Evolutionary conservation across 2,797 vertebrate species (phyloP), one percentile per base, ranked within the genome.

Genomic region (Chiloscyllium punctatum): DNA sequence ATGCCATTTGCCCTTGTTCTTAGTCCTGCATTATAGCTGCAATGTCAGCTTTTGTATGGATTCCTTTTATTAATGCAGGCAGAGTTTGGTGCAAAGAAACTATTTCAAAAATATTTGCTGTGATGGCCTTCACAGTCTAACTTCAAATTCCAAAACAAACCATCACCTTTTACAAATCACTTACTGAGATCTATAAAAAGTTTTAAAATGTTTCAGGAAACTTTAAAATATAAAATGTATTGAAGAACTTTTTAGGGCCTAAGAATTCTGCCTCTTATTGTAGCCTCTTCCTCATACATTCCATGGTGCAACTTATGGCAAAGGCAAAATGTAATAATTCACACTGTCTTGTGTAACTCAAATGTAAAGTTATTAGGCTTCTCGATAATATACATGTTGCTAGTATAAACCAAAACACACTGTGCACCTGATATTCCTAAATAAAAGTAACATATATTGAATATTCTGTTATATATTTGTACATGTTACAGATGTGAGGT

Each of bases 101-200:
- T 30, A 16, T 74, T 95, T 95, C 71, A 95, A 53, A 72, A 48
- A 30, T 94, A 51, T 37, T 71, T 51, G 15, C 30, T 77, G 72
- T 27, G 48, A 95, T 95, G 71, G 71, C 94, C 94, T 95, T 95
- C 48, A 57, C 30, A 95, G n/a, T 74, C 71, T 51, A 27, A 57
- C 94, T 53, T 95, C 94, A 95, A 95, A 77, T 77, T 53, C 71
- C 72, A 95, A 27, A 51, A 72, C 71, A 95, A 95, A 74, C 72
- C 94, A 94, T 74, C 15, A 53, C 2, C 71, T 77, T 69, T 30
- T 51, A 72, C 33, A 94, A 15, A 42, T 48, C 91, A 71, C 30
- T 77, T 95, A 21, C 21, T 95, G 18, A 77, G 48, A 53, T 66
- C 2, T 37, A 77, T 48, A 21, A 48, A 57, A 74, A 94, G 69